Base-by-base conservation (phyloP, 2,113 vertebrate genomes). In the Boleophthalmus pectinirostris region DNA sequence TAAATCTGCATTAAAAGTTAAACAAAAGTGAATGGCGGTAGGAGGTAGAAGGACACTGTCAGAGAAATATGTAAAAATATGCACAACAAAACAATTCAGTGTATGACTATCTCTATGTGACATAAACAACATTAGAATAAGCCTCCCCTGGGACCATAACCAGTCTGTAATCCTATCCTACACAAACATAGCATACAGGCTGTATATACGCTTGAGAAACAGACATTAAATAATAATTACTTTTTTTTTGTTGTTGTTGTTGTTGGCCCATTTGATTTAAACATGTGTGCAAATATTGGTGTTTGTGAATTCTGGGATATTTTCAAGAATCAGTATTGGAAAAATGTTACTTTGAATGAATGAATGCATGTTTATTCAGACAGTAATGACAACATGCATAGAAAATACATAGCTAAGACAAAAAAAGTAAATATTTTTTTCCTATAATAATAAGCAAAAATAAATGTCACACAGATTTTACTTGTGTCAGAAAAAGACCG, bases 1-100 rank as follows among this genome's bases (percentile, higher is more conserved):
- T 43, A 69, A 0, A 24, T 15, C 7, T 43, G 56, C 69, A 78
- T 85, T 67, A 75, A 87, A 77, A 75, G 66, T 82, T 69, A 74
- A 82, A 78, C 35, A 67, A 23, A 78, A 74, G 64, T 76, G 38
- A 73, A 69, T 15, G 13, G 13, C 53, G 58, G 38, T 58, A 38
- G 38, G 21, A 7, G 0, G 5, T 16, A 54, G 25, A 70, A 56
- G 45, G 63, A 80, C 47, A 57, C n/a, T 47, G 47, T 63, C 8
- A 23, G 46, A 54, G 21, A 72, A 70, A n/a, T 16, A 33, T 20
- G 56, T 25, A 75, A 71, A 70, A 70, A 64, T 47, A 65, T 23
- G 66, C 35, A 66, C 64, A 8, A 25, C 11, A 61, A 70, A 57
- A 53, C 60, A 35, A 74, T 81, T 70, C 61, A 7, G 45, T 43